Base-by-base conservation (phyloP, 2,113 vertebrate genomes). In the Ochotona princeps region DNA sequence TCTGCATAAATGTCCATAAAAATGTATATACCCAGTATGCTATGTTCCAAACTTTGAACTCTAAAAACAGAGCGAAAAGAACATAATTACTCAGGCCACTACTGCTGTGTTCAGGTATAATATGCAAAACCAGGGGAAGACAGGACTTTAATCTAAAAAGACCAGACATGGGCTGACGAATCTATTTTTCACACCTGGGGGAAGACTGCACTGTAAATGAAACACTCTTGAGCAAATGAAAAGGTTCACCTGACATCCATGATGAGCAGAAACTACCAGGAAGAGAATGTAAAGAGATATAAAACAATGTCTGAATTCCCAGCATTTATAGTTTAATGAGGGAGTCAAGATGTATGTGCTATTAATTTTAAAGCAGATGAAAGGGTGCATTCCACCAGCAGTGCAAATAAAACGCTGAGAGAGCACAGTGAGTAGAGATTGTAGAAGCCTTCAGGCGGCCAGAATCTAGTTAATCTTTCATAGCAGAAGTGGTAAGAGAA, bases 1-100 rank as follows among this genome's bases (percentile, higher is more conserved):
- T 75, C 83, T 86, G 54, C 28, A 78, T 61, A 91, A 26, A 84
- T 70, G 82, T 86, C 30, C 47, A 67, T 78, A 44, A 67, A 81
- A 65, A 82, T 9, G 75, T 32, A 30, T 76, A 66, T 85, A 91
- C 38, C 26, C 47, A n/a, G 28, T 44, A 47, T 47, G n/a, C 13
- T 75, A 1, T 81, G 26, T 89, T 88, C 74, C 61, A 61, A 80
- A 91, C 13, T 86, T 26, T 47, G 89, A 72, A 70, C 30, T 51
- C 9, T 30, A 82, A 60, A 44, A 60, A 80, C 73, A 87, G 54
- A 76, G 75, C 65, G 57, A 76, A 85, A 91, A 51, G 26, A 87
- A 82, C 14, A 79, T 85, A 79, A 75, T 86, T 89, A 47, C 28
- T 70, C 30, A 25, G 21, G 18, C 38, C 90, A 32, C 7, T 26